These are phyloP conservation scores for Hemiscyllium ocellatum DNA, from an alignment of 2,113 vertebrate genomes.

Conservation along the genomic window DNA sequence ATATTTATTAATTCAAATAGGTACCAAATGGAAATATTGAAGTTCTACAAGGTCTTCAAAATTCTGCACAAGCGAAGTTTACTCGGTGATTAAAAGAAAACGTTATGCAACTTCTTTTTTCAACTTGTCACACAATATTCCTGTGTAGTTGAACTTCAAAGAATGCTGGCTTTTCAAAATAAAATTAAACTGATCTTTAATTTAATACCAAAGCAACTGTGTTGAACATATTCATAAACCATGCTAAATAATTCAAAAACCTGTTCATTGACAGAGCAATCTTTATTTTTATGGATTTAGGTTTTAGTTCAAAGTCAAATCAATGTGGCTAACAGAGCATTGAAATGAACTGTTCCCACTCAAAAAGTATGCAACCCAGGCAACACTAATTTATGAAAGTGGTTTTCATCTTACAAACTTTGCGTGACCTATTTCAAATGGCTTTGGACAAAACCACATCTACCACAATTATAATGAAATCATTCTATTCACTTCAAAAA, in stretches of 20 bases:
- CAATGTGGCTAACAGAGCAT: background rate
- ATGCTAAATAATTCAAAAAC: background rate
- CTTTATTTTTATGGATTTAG: background rate
- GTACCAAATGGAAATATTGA: background rate
- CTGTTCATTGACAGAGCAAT: background rate
- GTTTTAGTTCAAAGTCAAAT: slow-evolving; percentile 3
- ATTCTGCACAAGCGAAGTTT: background rate
- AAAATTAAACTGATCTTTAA: background rate
- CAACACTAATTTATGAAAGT: background rate
- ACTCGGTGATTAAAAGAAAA: background rate
- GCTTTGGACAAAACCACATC: background rate
- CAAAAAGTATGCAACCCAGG: background rate
- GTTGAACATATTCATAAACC: background rate
- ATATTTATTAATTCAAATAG: background rate
- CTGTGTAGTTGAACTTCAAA: background rate
- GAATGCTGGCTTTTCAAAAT: background rate
- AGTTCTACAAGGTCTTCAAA: too few relatives aligned
- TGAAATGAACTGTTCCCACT: background rate
- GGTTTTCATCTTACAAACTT: background rate
- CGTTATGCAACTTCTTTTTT: background rate
- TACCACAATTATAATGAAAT: background rate
- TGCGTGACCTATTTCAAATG: background rate
- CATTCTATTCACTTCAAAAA: background rate
- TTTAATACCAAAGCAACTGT: background rate
- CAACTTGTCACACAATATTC: background rate